Percentiles rank a stretch among this genome's conserved stretches.
These are phyloP conservation scores for Zonotrichia albicollis DNA, from an alignment of 2,797 vertebrate species.

Conservation along the genomic window DNA sequence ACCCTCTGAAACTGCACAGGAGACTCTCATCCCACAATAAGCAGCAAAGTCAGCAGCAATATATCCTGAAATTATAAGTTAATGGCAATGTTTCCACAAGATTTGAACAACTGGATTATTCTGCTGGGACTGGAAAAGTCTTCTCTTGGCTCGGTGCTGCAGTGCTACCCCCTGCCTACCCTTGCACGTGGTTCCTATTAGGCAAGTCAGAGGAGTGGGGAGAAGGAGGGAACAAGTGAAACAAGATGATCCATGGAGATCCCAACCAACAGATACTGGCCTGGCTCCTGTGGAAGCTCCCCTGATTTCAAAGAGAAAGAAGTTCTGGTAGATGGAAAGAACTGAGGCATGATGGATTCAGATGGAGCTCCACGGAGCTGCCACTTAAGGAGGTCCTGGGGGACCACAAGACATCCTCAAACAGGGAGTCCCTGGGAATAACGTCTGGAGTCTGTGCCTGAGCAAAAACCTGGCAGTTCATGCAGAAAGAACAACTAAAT, in stretches of 20 bases:
- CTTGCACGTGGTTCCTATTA: not conserved
- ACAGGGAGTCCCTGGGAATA: not conserved
- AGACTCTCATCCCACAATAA: not conserved
- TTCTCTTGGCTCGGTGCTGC: not conserved
- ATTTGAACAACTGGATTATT: not conserved
- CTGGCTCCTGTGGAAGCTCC: not conserved
- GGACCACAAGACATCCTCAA: not conserved
- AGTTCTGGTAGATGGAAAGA: not conserved
- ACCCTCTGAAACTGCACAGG: not conserved
- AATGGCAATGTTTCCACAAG: not conserved
- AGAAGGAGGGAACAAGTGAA: not conserved
- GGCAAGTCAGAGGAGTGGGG: not conserved
- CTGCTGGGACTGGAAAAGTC: not conserved
- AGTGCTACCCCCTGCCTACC: not conserved
- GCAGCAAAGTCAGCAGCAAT: not conserved
- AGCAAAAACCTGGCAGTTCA: not conserved
- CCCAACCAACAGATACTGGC: not conserved
- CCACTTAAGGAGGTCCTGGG: not conserved
- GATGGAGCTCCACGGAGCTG: not conserved
- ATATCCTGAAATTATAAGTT: not conserved
- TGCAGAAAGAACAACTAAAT: not conserved
- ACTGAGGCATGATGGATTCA: accelerated
- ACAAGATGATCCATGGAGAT: not conserved
- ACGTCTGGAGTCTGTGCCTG: not conserved
- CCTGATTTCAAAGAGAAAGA: not conserved